Base-by-base conservation (phyloP, 2,888 invertebrate genomes). In the Neelides folsomi region DNA sequence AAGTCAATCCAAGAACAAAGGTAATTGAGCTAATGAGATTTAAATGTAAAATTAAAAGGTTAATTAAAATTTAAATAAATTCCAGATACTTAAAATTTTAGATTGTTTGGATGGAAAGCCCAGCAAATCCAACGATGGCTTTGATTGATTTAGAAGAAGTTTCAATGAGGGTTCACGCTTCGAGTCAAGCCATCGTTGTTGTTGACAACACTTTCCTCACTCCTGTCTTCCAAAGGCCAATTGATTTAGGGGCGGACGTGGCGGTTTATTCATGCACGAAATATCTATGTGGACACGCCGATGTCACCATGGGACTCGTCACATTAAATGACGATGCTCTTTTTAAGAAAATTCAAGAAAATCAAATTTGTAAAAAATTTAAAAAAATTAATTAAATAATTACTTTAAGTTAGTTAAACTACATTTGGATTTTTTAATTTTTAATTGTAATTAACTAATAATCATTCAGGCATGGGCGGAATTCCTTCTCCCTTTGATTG, bases 401-500 rank as follows among this genome's bases (percentile, higher is more conserved):
- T 37, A 16, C 9, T 35, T 19, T 39, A 40, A 19, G 8, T 13
- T 46, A 36, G 27, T 6, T 9, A 35, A 35, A n/a, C 27, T 5
- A 27, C 4, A 27, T 34, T 45, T 19, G 19, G 20, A 3, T 34
- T 18, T n/a, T 12, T 18, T 45, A 13, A 16, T 13, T 15, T 8
- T 9, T 4, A 43, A 66, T 20, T 54, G 16, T 41, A n/a, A 19
- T 34, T 65, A 74, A 68, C n/a, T n/a, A n/a, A n/a, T n/a, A n/a
- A n/a, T n/a, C n/a, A n/a, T n/a, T 53, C 72, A 85, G 88, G 90
- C 4, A 78, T 86, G 76, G 98, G 98, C 48, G 80, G 86, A 40
- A 83, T 97, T 12, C 95, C 98, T 1, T 88, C 95, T 0, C 93
- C 98, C 0, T 92, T 94, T 68, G 98, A 98, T 70, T 95, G 97